phyloP scores from a whole-genome alignment of 2,888 invertebrate genomes.

The Drosophila nigricruria region DNA sequence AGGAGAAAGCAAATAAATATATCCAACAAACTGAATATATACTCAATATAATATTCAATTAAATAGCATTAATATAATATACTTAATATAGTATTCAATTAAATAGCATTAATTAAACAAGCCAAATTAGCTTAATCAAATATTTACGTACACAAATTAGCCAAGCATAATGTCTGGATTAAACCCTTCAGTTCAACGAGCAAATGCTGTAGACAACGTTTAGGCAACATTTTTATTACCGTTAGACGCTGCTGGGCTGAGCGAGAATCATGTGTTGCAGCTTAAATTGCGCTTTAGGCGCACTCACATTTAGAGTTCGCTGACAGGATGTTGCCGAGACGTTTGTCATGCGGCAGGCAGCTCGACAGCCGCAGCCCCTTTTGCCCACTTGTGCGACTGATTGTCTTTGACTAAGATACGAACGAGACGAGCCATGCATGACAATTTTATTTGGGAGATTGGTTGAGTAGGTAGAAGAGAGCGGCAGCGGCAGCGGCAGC shows the following conservation, averaged over 20 bases:
- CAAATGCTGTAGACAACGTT: too few relatives aligned
- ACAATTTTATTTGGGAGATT: conserved; percentile 57
- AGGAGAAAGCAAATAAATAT: not conserved
- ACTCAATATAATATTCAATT: too few relatives aligned
- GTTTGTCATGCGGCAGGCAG: conserved; percentile 32
- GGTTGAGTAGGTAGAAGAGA: not conserved
- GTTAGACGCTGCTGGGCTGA: conserved; percentile 12
- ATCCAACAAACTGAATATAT: too few relatives aligned
- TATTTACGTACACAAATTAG: conserved; percentile 1
- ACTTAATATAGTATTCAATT: not conserved
- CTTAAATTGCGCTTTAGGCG: conserved; percentile 43
- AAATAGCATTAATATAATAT: too few relatives aligned
- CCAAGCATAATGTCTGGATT: conserved; percentile 25
- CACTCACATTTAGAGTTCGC: conserved; percentile 20
- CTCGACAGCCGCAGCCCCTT: conserved; percentile 25
- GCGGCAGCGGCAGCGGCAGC: not conserved
- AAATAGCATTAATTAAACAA: not conserved
- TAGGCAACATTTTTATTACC: conserved; percentile 25
- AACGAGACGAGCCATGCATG: conserved; percentile 67
- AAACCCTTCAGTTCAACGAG: conserved; percentile 20
- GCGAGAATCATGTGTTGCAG: conserved; percentile 24
- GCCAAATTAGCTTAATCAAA: not conserved
- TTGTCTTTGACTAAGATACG: conserved; percentile 59
- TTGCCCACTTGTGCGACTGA: conserved; percentile 50
- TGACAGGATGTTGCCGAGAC: conserved; percentile 58